A percentile compares a stretch with the other conserved stretches of the same genome.
These are phyloP conservation scores for Pseudococcus longispinus DNA, from an alignment of 2,888 invertebrate genomes.

Conservation along the genomic window DNA sequence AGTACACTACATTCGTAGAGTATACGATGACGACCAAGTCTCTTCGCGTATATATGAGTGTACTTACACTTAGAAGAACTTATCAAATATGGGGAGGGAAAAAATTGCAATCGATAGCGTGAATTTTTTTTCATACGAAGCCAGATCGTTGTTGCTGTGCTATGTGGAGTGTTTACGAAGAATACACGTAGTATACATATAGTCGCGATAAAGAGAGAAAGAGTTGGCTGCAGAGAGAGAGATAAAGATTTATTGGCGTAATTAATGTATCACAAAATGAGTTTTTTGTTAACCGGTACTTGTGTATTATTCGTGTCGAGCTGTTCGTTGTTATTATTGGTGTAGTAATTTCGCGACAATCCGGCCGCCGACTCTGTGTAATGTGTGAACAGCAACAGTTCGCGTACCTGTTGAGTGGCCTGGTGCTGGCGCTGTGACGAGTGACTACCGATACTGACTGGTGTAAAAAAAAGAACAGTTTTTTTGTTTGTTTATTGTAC, in stretches of 20 bases:
- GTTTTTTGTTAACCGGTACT: conserved; percentile 1
- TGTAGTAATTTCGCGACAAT: not conserved
- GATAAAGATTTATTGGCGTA: conserved; percentile 1
- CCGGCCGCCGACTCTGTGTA: not conserved
- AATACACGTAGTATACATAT: not conserved
- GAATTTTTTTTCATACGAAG: not conserved
- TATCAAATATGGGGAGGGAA: not conserved
- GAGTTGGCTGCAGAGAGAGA: not conserved
- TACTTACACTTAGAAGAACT: not conserved
- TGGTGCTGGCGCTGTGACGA: not conserved
- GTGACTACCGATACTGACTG: no score
- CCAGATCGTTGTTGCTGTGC: not conserved
- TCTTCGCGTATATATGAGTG: no score
- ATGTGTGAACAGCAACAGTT: not conserved
- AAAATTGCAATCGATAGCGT: not conserved
- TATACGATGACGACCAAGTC: not conserved
- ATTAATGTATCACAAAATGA: conserved; percentile 11
- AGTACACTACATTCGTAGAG: not conserved
- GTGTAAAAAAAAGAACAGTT: not conserved
- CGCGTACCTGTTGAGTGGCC: not conserved
- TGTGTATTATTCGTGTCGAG: not conserved
- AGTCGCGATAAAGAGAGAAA: not conserved
- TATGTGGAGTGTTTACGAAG: not conserved
- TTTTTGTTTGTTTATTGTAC: not conserved
- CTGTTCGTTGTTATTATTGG: not conserved